These are phyloP conservation scores for Ophraella communa DNA, from an alignment of 2,888 invertebrate species.

Conservation along the genomic window DNA sequence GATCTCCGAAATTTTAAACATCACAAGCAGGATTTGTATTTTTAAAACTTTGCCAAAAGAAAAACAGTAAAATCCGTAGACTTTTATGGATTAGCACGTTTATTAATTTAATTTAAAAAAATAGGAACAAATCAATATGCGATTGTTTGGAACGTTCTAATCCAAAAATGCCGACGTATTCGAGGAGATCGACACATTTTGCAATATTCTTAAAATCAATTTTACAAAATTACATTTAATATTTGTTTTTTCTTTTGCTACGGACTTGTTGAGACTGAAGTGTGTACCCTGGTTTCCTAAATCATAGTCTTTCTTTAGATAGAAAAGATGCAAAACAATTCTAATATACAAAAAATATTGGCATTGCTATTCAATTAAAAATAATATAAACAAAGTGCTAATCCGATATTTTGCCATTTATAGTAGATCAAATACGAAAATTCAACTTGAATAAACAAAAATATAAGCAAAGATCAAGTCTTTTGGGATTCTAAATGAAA, in stretches of 20 bases:
- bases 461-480: too few relatives aligned
- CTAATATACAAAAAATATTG: conserved; percentile 2
- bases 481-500: too few relatives aligned
- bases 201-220: conserved; percentile 14
- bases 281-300: conserved; percentile 26
- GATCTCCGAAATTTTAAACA: background rate
- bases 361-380: background rate
- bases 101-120: too few relatives aligned
- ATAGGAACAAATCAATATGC: too few relatives aligned
- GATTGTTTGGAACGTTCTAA: too few relatives aligned
- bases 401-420: background rate
- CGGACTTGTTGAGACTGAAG: conserved; percentile 25
- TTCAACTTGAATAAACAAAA: too few relatives aligned
- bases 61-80: background rate
- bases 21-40: background rate
- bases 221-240: conserved; percentile 10
- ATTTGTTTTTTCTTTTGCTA: conserved; percentile 9
- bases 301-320: conserved; percentile 10
- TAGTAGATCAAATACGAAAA: background rate
- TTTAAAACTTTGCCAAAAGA: background rate
- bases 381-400: background rate
- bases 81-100: background rate
- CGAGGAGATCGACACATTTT: background rate
- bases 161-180: background rate
- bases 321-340: background rate